Percentiles rank a stretch among this genome's conserved stretches.
These are phyloP conservation scores for Caerostris extrusa DNA, from an alignment of 1,140 invertebrate species.

Conservation along the genomic window DNA sequence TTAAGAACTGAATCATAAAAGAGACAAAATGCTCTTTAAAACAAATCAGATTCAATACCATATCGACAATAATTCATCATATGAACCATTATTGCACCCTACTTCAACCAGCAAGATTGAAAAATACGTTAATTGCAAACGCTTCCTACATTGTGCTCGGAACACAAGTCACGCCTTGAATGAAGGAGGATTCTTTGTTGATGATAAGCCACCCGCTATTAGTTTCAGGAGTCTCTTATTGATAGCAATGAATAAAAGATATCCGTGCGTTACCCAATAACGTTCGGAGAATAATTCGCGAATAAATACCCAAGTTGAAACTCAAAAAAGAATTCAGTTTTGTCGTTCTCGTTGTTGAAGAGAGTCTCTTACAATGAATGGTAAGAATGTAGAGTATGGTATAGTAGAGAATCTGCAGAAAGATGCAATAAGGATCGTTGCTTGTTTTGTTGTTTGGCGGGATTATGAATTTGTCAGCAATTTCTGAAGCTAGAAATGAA, in stretches of 20 bases:
- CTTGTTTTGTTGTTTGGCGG: background rate
- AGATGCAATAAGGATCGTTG: background rate
- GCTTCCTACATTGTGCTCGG: background rate
- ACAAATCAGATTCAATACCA: too few relatives aligned
- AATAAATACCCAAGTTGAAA: background rate
- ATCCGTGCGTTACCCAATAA: background rate
- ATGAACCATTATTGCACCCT: too few relatives aligned
- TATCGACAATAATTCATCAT: too few relatives aligned
- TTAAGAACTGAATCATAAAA: too few relatives aligned
- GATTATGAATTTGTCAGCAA: too few relatives aligned
- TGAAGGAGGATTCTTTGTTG: conserved; percentile 13
- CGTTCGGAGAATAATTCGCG: background rate
- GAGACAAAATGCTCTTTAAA: too few relatives aligned
- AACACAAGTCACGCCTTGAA: conserved; percentile 10
- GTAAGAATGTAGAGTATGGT: background rate
- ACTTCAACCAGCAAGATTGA: background rate
- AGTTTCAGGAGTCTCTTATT: conserved; percentile 11
- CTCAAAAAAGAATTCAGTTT: background rate
- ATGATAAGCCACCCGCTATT: background rate
- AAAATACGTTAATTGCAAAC: background rate
- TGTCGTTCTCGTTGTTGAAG: background rate
- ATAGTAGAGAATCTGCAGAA: background rate
- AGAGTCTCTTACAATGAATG: background rate
- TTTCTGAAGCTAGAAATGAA: too few relatives aligned
- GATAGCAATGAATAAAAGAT: conserved; percentile 36